A percentile compares a stretch with the other conserved stretches of the same genome.
phyloP scores from a whole-genome alignment of 2,797 vertebrate species.

The Sternotherus odoratus region DNA sequence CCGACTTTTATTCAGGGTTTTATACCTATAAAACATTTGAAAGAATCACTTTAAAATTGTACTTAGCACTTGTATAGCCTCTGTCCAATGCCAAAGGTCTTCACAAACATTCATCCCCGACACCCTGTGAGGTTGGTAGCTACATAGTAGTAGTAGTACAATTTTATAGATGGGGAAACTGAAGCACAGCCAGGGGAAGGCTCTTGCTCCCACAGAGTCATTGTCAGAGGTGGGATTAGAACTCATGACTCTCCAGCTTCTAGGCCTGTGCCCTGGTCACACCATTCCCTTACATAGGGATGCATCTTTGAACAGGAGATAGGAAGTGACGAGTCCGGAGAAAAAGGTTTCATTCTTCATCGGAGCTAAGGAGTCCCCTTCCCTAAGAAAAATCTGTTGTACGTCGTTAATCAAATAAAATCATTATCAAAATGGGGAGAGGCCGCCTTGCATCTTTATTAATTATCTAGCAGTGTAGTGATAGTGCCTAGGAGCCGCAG shows the following conservation, averaged over 20 bases:
- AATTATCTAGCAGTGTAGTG: background rate
- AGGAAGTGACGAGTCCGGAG: background rate
- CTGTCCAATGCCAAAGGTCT: background rate
- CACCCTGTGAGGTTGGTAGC: background rate
- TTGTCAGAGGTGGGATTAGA: background rate
- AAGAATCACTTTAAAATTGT: background rate
- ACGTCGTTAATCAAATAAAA: background rate
- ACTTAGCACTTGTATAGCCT: background rate
- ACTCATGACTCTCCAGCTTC: background rate
- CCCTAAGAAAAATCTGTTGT: background rate
- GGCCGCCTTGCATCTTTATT: background rate
- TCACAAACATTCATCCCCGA: background rate
- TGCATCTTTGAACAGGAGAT: background rate
- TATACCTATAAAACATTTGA: constrained; percentile 73
- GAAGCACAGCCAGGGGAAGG: background rate
- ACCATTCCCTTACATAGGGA: background rate
- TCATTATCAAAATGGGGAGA: constrained; percentile 6
- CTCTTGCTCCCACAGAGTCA: background rate
- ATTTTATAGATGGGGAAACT: background rate
- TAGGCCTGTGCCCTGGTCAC: background rate
- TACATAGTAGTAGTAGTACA: background rate
- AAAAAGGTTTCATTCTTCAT: background rate
- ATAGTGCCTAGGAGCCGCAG: background rate
- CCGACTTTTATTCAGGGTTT: constrained; percentile 77
- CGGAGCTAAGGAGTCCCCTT: background rate